Percentiles rank a stretch among this genome's conserved stretches.
phyloP scores from a whole-genome alignment of 1,140 invertebrate species.

The Pentalonia nigronervosa region DNA sequence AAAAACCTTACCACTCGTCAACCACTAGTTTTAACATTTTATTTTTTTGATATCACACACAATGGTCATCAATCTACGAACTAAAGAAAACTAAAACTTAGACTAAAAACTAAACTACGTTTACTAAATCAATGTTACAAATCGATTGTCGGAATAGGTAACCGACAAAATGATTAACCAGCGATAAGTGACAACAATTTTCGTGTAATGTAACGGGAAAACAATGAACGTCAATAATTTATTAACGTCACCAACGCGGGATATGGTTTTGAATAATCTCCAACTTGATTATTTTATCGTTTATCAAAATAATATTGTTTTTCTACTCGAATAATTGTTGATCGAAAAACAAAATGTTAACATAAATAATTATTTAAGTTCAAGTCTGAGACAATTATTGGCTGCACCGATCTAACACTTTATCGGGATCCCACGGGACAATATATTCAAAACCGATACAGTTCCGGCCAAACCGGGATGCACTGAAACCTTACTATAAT shows the following conservation, averaged over 20 bases:
- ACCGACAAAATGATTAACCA: background rate
- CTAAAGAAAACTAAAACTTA: too few relatives aligned
- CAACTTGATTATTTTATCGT: too few relatives aligned
- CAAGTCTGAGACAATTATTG: background rate
- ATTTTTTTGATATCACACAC: background rate
- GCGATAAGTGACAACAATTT: background rate
- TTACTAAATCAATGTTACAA: background rate
- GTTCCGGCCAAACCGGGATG: too few relatives aligned
- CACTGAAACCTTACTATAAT: background rate
- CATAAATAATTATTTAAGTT: background rate
- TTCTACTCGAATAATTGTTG: background rate
- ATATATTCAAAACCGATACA: background rate
- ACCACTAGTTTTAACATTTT: too few relatives aligned
- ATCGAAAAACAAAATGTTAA: background rate
- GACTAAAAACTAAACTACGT: too few relatives aligned
- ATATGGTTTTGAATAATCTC: background rate
- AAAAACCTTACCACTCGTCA: background rate
- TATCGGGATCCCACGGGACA: background rate
- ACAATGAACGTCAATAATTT: background rate
- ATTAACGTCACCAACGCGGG: background rate
- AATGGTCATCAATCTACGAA: too few relatives aligned
- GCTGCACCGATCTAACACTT: background rate
- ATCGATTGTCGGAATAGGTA: background rate
- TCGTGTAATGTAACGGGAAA: background rate
- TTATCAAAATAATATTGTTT: background rate